Evolutionary conservation across 1,140 invertebrate species (phyloP).

Genomic region (Aporrectodea caliginosa): DNA sequence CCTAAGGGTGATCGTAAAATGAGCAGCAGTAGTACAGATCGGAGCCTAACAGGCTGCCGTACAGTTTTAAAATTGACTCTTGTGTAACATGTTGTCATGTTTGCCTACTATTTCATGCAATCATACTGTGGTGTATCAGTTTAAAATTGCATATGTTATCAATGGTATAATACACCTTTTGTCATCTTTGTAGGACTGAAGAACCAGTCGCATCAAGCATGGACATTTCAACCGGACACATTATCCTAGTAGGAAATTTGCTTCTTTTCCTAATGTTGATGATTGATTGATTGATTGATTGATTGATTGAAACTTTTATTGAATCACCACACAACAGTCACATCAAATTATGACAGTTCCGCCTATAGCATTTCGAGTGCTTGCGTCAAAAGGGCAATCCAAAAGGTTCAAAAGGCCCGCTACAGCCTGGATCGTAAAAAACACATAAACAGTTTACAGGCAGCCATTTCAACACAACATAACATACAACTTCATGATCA

Average conservation of each 20-base stretch:
- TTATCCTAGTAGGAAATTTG: constrained; percentile 77
- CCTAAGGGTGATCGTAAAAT: neutral
- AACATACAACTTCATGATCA: no score
- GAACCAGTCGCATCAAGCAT: constrained; percentile 88
- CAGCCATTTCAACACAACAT: no score
- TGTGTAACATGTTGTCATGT: neutral
- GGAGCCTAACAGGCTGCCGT: neutral
- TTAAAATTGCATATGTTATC: no score
- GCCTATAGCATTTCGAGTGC: neutral
- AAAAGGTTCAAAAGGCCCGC: no score
- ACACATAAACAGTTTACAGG: no score
- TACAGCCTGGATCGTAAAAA: neutral
- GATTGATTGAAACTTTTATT: neutral
- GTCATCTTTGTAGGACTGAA: constrained; percentile 74
- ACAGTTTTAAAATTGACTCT: neutral
- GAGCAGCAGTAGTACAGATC: neutral
- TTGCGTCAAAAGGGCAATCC: no score
- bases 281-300: neutral
- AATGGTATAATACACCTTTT: no score
- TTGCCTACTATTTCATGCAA: neutral
- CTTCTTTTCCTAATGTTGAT: no score
- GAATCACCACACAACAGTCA: neutral
- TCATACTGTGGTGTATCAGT: neutral
- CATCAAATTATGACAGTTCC: neutral
- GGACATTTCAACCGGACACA: constrained; percentile 98